These are phyloP conservation scores for Pantherophis vulpinus DNA, from an alignment of 2,797 vertebrate species.

Conservation along the genomic window DNA sequence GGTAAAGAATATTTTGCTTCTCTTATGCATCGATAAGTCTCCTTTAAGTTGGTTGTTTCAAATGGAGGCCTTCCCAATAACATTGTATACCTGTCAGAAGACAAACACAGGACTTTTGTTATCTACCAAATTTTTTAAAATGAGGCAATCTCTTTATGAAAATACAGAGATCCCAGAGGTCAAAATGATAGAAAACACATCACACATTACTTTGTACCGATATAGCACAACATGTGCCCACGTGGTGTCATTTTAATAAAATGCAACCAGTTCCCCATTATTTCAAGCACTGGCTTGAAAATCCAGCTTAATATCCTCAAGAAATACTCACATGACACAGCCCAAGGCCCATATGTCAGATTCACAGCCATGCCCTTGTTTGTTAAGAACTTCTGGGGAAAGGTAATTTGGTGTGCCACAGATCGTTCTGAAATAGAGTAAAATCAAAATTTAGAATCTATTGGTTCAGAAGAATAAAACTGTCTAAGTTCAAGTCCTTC, in stretches of 20 bases:
- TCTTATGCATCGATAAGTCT: constrained; percentile 94
- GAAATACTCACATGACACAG: constrained; percentile 94
- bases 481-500: background rate
- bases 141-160: background rate
- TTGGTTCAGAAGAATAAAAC: background rate
- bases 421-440: constrained; percentile 84
- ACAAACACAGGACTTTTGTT: background rate
- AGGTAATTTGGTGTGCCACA: constrained; percentile 99
- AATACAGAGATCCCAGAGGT: background rate
- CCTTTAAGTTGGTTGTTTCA: constrained; percentile 97
- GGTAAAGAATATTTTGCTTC: constrained; percentile 94
- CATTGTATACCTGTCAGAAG: constrained; percentile 91
- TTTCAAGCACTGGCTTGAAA: constrained; percentile 7
- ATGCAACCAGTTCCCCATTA: background rate
- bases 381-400: constrained; percentile 98
- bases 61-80: constrained; percentile 93
- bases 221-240: background rate
- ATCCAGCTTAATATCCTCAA: background rate
- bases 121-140: background rate
- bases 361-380: constrained; percentile 97
- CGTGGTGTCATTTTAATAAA: background rate
- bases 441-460: background rate
- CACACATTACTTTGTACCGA: background rate
- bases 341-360: constrained; percentile 98
- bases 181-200: background rate